These are phyloP conservation scores for Mimumesa dahlbomi DNA, from an alignment of 2,888 invertebrate genomes.

Conservation along the genomic window DNA sequence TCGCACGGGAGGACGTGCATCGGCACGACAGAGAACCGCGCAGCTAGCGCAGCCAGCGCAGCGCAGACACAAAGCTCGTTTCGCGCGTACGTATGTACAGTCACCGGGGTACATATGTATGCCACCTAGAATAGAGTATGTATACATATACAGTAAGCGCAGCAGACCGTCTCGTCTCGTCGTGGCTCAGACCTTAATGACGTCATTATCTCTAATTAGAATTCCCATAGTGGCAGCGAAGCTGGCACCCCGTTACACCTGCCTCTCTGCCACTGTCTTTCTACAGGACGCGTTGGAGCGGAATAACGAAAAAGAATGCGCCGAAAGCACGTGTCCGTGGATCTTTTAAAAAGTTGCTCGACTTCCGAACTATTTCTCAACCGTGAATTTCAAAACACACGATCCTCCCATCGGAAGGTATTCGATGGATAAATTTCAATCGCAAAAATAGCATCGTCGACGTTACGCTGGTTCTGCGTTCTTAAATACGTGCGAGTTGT, in stretches of 20 bases:
- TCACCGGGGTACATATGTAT: constrained; percentile 6
- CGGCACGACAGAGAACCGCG: constrained; percentile 33
- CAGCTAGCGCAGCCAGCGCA: constrained; percentile 20
- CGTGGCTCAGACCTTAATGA: constrained; percentile 76
- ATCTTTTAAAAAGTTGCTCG: no score
- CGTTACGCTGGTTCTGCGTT: no score
- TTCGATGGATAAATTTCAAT: no score
- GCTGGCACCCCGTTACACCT: constrained; percentile 51
- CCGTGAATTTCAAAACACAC: no score
- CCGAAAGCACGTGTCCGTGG: not conserved
- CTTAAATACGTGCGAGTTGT: no score
- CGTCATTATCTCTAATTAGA: constrained; percentile 78
- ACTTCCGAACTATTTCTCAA: no score
- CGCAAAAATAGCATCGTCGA: no score
- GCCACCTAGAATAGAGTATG: constrained; percentile 51
- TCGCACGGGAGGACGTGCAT: constrained; percentile 35
- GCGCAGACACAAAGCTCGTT: constrained; percentile 47
- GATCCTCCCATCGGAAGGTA: no score
- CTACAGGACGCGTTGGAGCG: constrained; percentile 12
- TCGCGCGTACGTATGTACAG: constrained; percentile 30
- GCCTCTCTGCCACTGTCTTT: constrained; percentile 2
- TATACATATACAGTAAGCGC: constrained; percentile 70
- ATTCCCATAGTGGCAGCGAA: constrained; percentile 65
- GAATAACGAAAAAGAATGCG: no score
- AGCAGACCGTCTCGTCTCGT: constrained; percentile 75